Percentiles rank a stretch among this genome's conserved stretches.
phyloP scores from a whole-genome alignment of 2,113 vertebrate species.

The Struthio camelus region DNA sequence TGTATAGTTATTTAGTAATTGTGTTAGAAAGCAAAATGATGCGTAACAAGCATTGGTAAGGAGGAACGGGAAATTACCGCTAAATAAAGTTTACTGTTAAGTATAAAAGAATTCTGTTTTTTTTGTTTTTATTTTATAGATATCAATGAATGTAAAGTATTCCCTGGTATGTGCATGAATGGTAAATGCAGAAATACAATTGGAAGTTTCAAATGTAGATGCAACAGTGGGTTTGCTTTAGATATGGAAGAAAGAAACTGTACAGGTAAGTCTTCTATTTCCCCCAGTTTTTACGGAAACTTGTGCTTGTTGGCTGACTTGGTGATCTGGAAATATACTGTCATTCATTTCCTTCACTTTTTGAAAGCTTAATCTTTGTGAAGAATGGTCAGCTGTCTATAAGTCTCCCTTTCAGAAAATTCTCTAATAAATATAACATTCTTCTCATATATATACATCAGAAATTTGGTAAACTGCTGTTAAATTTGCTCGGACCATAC shows the following conservation, averaged over 20 bases:
- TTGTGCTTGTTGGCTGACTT: not conserved
- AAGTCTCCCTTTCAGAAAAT: not conserved
- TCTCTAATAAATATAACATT: not conserved
- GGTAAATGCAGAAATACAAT: conserved; percentile 97
- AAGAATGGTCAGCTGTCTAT: not conserved
- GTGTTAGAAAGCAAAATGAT: not conserved
- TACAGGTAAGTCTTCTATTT: conserved; percentile 81
- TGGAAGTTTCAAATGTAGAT: conserved; percentile 95
- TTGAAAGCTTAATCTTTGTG: not conserved
- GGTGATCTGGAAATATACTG: not conserved
- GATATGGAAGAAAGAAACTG: conserved; percentile 96
- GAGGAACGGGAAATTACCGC: not conserved
- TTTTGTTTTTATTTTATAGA: conserved; percentile 69
- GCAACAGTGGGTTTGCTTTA: conserved; percentile 91
- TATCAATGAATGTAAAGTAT: conserved; percentile 88
- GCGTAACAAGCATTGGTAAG: not conserved
- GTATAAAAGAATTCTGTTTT: not conserved
- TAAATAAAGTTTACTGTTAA: not conserved
- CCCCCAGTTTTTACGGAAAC: not conserved
- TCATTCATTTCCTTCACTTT: not conserved
- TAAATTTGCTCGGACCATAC: not conserved
- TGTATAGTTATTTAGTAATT: not conserved
- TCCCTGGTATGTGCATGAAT: conserved; percentile 83
- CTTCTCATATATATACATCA: not conserved
- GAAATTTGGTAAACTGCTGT: not conserved